Conservation (phyloP, 2,888 invertebrate species). For the Conops quadrifasciatus region DNA sequence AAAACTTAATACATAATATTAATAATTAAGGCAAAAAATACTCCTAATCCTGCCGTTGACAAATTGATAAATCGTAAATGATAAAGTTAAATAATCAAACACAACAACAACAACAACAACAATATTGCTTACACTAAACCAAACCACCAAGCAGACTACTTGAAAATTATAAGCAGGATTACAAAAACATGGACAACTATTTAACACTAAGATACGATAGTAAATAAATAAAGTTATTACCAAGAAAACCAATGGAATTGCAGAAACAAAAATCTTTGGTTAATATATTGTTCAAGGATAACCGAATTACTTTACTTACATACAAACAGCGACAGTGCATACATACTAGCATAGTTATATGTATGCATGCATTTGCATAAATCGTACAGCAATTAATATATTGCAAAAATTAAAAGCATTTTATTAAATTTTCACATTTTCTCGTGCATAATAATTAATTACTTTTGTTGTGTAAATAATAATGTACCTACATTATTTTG, state of each 20-base stretch:
- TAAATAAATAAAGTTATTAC: neutral
- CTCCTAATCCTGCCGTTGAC: constrained; percentile 58
- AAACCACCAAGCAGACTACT: constrained; percentile 34
- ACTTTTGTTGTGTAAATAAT: neutral
- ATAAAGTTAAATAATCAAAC: constrained; percentile 12
- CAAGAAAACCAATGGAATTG: constrained; percentile 24
- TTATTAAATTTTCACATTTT: neutral
- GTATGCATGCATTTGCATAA: constrained; percentile 6
- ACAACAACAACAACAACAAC: constrained; percentile 23
- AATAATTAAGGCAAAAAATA: constrained; percentile 20
- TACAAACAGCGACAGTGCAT: neutral
- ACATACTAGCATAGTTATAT: constrained; percentile 16
- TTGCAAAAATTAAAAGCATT: neutral
- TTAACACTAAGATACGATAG: constrained; percentile 15
- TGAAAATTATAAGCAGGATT: constrained; percentile 28
- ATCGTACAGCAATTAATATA: constrained; percentile 1
- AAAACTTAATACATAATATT: neutral
- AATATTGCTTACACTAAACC: constrained; percentile 29
- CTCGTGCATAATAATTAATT: neutral
- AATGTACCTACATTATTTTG: too few relatives aligned
- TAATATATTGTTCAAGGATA: neutral
- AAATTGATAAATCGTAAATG: constrained; percentile 46
- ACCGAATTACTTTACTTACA: constrained; percentile 32
- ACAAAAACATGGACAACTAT: constrained; percentile 21
- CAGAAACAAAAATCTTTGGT: neutral